Conservation (phyloP, 2,113 vertebrate species). For the human (Homo sapiens) region GRCh38 chr22:21627001-21627500, state of each 20-base stretch:
- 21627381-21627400: not conserved
- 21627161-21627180: not conserved
- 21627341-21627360: not conserved
- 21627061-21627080: not conserved
- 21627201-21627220: not conserved
- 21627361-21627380: not conserved
- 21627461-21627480: not conserved
- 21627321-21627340: not conserved
- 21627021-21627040: not conserved
- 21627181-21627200: not conserved
- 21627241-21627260: not conserved
- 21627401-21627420: not conserved
- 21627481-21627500: not conserved
- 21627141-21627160: not conserved
- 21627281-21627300: not conserved
- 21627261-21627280: not conserved
- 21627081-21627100: not conserved
- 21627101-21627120: not conserved
- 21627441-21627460: not conserved
- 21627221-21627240: too few relatives aligned
- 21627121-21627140: not conserved
- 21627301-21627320: not conserved
- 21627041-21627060: not conserved
- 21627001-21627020: too few relatives aligned
- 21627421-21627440: not conserved